Base-by-base conservation (phyloP, 2,888 invertebrate genomes). In the Frankliniella intonsa region DNA sequence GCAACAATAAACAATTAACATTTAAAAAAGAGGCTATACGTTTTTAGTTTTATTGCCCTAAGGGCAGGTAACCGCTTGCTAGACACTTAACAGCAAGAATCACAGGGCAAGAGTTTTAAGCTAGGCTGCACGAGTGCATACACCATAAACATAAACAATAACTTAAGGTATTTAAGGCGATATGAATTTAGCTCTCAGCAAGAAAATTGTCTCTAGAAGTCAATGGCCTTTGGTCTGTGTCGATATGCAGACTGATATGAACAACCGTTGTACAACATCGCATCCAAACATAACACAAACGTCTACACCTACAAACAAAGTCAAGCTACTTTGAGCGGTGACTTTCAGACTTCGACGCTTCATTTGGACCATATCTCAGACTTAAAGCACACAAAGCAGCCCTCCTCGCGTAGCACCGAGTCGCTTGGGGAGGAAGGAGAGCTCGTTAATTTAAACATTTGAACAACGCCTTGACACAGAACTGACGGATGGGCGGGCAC, bases 1-100 rank as follows among this genome's bases (percentile, higher is more conserved):
- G 69, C n/a, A 76, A 76, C 69, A 76, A 76, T 76, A 76, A 55
- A 76, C 69, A 76, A 76, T 22, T 76, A 76, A 76, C 69, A 76
- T 12, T n/a, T 76, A n/a, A 76, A 76, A 25, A 76, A 25, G 22
- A 12, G 25, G 25, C 25, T 76, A 76, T 76, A 76, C 5, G 25
- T 25, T 76, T 76, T 12, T 38, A 38, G 3, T 38, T 76, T 76
- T 76, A 76, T 25, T 25, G 69, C 69, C 69, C 69, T 0, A 76
- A 11, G 69, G 69, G 69, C 69, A 76, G 69, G 69, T 76, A 69
- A 69, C n/a, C 69, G 69, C 69, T 25, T 76, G 69, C 69, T 76
- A 76, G 69, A 25, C 69, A 76, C 69, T 76, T 76, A 76, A 25
- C 69, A 76, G 69, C 69, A 76, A 25, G 22, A 76, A 76, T 76